A percentile compares a stretch with the other conserved stretches of the same genome.
Conservation (phyloP, 2,113 vertebrate genomes). For the Rhipidura dahli region DNA sequence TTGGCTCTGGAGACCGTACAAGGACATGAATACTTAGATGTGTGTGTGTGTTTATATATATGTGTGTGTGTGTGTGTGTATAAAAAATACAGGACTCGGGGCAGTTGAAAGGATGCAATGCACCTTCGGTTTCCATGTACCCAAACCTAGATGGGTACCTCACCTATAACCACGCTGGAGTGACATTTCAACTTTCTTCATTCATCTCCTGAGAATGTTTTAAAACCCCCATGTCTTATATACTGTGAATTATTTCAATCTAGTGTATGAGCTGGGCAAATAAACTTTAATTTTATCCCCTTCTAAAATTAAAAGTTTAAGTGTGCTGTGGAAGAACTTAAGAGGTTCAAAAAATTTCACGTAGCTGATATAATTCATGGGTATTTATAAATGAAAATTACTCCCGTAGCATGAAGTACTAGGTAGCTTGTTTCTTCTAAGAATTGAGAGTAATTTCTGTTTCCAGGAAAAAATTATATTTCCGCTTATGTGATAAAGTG, state of each 20-base stretch:
- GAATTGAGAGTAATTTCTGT: not conserved
- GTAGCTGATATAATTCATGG: not conserved
- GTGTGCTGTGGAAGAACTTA: not conserved
- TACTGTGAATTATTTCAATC: not conserved
- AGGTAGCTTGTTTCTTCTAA: not conserved
- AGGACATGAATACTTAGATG: too few relatives aligned
- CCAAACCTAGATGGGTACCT: too few relatives aligned
- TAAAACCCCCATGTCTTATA: rapidly evolving
- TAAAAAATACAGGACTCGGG: not conserved
- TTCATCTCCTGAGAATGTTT: not conserved
- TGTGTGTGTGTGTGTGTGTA: rapidly evolving
- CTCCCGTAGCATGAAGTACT: not conserved
- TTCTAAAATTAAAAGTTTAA: not conserved
- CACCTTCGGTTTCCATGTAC: not conserved
- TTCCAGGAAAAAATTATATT: not conserved
- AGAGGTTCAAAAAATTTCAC: rapidly evolving
- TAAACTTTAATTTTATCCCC: not conserved
- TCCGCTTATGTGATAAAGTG: not conserved
- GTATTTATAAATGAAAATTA: not conserved
- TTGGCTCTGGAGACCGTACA: rapidly evolving
- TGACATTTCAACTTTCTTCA: too few relatives aligned
- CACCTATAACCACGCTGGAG: rapidly evolving
- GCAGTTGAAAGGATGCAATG: not conserved
- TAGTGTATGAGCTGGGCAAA: not conserved
- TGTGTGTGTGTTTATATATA: rapidly evolving